Evolutionary conservation across 2,888 invertebrate species (phyloP), one percentile per base, ranked within the genome.

Genomic region (Ophioninae sp.): DNA sequence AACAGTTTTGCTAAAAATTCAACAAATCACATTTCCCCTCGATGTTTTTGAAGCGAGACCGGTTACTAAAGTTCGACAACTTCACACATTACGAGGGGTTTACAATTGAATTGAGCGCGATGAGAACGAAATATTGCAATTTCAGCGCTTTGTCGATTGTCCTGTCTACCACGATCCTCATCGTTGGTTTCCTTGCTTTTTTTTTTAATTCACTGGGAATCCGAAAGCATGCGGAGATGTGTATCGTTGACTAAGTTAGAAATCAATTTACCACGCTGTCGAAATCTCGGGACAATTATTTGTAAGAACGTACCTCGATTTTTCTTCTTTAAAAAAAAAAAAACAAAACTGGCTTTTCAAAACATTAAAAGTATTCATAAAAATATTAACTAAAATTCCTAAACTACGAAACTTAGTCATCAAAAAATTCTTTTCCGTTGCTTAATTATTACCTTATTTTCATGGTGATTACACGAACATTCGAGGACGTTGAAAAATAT

Each of bases 21-120:
- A 41, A 17, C 23, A 51, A 22, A 8, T 68, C 23, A 65, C 23
- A 23, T 51, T 7, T 44, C 51, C 23, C 44, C 51, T 51, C 68
- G 20, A 23, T 23, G 23, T 17, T 51, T 51, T 51, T 7, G 41
- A 23, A 44, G 22, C 44, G 22, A n/a, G 23, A 68, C 17, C 22
- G 44, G 13, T 51, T n/a, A 9, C 23, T n/a, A n/a, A 44, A 56
- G 9, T 69, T 69, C 6, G 30, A n/a, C 69, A 69, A 56, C n/a
- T 13, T 69, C 69, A 56, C 69, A 69, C 69, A 56, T 69, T 69
- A 69, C n/a, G 30, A 17, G 23, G 56, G 13, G 56, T 56, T 69
- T 56, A 69, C 51, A 56, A 69, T 69, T 69, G 56, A 69, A 56
- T 51, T 69, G 56, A 69, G 69, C 9, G 23, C 67, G 30, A 8